These are phyloP conservation scores for Artemia franciscana DNA, from an alignment of 1,140 invertebrate species.

Conservation along the genomic window DNA sequence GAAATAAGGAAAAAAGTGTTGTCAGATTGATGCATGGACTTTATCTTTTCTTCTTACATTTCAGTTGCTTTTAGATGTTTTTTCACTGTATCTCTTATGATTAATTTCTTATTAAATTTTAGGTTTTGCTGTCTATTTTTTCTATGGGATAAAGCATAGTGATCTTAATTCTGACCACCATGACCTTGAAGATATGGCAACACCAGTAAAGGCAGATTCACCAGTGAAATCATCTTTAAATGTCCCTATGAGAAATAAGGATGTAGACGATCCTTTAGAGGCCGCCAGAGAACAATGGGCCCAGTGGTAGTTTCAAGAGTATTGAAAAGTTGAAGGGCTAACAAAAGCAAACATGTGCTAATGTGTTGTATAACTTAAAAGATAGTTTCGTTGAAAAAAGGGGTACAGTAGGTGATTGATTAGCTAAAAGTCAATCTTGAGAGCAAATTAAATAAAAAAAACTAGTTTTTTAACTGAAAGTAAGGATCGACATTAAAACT, in stretches of 20 bases:
- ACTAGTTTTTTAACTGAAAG: no score
- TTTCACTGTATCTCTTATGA: background rate
- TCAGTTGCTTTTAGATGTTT: background rate
- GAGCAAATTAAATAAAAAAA: no score
- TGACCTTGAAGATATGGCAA: background rate
- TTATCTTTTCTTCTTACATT: background rate
- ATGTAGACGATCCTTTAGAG: conserved; percentile 1
- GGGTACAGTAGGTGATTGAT: no score
- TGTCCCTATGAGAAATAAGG: background rate
- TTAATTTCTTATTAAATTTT: background rate
- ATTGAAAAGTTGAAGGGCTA: no score
- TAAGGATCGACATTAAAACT: no score
- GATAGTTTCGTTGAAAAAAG: no score
- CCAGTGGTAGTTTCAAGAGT: background rate
- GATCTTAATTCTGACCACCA: background rate
- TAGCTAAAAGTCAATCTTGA: no score
- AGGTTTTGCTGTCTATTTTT: conserved; percentile 2
- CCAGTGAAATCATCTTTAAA: background rate
- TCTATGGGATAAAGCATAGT: conserved; percentile 3
- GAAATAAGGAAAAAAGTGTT: background rate
- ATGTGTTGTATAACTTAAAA: no score
- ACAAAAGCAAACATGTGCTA: no score
- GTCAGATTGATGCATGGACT: background rate
- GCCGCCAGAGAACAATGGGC: background rate
- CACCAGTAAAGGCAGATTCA: background rate